A percentile compares a stretch with the other conserved stretches of the same genome.
phyloP scores from a whole-genome alignment of 2,113 vertebrate genomes.

The Sphyrna mokarran region DNA sequence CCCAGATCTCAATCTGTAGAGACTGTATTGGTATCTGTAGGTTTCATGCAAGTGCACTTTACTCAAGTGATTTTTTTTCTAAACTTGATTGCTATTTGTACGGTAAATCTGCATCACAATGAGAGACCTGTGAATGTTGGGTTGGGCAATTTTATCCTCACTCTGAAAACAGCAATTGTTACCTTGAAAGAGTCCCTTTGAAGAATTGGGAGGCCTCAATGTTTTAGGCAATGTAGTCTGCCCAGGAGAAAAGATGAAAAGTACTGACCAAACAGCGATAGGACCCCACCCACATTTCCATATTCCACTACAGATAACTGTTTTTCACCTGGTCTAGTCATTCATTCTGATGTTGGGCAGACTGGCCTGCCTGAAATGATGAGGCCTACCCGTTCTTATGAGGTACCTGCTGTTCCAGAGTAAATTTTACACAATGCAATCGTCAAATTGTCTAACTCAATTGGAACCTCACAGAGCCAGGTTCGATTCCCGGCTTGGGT shows the following conservation, averaged over 20 bases:
- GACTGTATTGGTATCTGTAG: background rate
- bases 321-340: background rate
- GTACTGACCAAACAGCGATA: background rate
- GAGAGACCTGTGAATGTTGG: background rate
- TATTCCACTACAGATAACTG: background rate
- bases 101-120: background rate
- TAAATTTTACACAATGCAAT: background rate
- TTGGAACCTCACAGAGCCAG: no score
- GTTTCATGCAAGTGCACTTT: background rate
- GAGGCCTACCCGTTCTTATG: background rate
- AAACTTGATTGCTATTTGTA: background rate
- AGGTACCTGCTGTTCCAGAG: background rate
- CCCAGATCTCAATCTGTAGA: background rate
- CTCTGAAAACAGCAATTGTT: no score
- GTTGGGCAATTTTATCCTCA: background rate
- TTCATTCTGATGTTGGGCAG: background rate
- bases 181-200: background rate
- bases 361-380: no score
- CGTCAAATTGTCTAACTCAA: background rate
- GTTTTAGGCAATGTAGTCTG: background rate
- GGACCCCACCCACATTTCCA: background rate
- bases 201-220: background rate
- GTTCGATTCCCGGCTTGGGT: no score
- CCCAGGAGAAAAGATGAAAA: background rate
- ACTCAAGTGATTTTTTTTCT: background rate